Evolutionary conservation across 2,888 invertebrate species (phyloP).

Genomic region (Achlya flavicornis): DNA sequence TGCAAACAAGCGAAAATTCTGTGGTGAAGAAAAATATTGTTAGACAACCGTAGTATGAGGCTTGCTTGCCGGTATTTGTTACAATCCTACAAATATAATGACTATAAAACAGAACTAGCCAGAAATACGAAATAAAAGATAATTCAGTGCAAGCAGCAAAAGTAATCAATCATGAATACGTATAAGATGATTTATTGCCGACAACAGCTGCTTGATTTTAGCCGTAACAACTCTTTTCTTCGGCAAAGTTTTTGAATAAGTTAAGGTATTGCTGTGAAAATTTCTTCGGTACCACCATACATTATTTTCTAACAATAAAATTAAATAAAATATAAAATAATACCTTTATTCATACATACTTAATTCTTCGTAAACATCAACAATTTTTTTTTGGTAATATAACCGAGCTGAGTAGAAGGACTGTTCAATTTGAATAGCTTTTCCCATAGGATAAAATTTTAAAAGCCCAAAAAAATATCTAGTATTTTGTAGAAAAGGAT

Average conservation of each 20-base stretch:
- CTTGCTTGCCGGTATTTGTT: too few relatives aligned
- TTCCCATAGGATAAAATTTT: too few relatives aligned
- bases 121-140: constrained; percentile 52
- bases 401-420: too few relatives aligned
- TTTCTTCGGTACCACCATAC: background rate
- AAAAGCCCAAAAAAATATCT: too few relatives aligned
- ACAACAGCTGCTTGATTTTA: constrained; percentile 60
- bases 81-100: background rate
- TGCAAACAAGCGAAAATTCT: too few relatives aligned
- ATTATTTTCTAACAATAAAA: background rate
- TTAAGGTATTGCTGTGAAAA: background rate
- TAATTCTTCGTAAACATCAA: background rate
- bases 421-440: too few relatives aligned
- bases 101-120: constrained; percentile 20
- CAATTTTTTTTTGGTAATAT: too few relatives aligned
- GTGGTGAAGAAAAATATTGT: too few relatives aligned
- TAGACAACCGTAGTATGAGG: too few relatives aligned
- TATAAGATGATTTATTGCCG: constrained; percentile 69
- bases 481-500: too few relatives aligned
- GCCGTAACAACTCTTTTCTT: constrained; percentile 63
- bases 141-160: constrained; percentile 53
- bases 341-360: background rate
- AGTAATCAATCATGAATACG: constrained; percentile 70
- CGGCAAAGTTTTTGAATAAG: constrained; percentile 37
- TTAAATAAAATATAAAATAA: background rate